Base-by-base conservation (phyloP, 2,113 vertebrate genomes). In the Grallaria varia region DNA sequence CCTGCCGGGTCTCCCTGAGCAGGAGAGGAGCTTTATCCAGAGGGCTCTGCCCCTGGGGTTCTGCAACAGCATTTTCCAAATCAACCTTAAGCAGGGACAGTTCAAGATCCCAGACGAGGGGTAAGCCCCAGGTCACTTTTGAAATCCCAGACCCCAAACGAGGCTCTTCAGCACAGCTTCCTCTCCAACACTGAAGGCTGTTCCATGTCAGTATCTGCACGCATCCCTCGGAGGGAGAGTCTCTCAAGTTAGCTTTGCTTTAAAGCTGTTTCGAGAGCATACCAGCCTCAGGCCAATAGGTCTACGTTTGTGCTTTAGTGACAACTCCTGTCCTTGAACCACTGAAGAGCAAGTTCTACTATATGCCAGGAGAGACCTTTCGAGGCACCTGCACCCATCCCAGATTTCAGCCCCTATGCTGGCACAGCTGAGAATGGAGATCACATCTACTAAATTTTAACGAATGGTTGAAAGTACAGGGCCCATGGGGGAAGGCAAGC, bases 401-500 rank as follows among this genome's bases (percentile, higher is more conserved):
- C 49, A 37, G 47, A 59, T 39, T 76, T 91, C 81, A 69, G 22
- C 66, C 35, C 50, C 74, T 53, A 5, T 30, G 37, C 81, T 88
- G 72, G 75, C 39, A 35, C 55, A 77, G 60, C 25, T 0, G 4
- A 59, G 73, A 81, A 87, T 28, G 87, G 55, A 85, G 89, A 76
- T 35, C 3, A 23, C 15, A 31, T 72, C 79, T 84, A 86, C n/a
- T 40, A 81, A 47, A 44, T 86, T 82, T 63, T 93, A 90, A 86
- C 2, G 16, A 91, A 77, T n/a, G 78, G 69, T 87, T 95, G 85
- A 78, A 95, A 97, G 47, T 77, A 85, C 55, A 93, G 74, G 80
- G 89, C 59, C 77, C 10, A 8, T 21, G 14, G 49, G 76, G 60
- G 20, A 87, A 81, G 76, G 64, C 84, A 88, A 83, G 56, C 8